Conservation (phyloP, 2,888 invertebrate species). For the Salpingus planirostris region DNA sequence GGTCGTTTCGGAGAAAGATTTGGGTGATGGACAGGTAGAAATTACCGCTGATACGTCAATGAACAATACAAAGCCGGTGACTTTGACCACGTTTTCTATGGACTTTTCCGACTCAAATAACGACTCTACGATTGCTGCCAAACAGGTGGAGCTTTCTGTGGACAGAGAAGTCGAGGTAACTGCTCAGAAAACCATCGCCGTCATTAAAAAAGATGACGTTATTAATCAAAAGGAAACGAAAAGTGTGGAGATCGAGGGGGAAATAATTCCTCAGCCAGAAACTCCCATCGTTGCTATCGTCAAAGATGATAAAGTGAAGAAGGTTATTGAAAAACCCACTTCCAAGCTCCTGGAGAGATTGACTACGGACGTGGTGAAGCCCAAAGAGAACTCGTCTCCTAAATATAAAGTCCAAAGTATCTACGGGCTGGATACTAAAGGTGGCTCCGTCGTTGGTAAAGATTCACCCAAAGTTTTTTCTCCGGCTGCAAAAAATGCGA, state of each 20-base stretch:
- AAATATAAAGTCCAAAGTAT: too few species aligned
- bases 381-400: neutral
- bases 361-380: constrained; percentile 26
- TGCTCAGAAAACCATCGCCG: too few species aligned
- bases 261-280: constrained; percentile 30
- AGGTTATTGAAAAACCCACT: constrained; percentile 38
- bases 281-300: too few species aligned
- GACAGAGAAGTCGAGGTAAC: too few species aligned
- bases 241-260: constrained; percentile 28
- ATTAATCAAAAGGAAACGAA: constrained; percentile 10
- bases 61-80: constrained; percentile 37
- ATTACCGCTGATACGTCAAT: constrained; percentile 44
- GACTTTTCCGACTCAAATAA: constrained; percentile 33
- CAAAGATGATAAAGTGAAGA: constrained; percentile 20
- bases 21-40: constrained; percentile 43
- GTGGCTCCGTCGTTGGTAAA: too few species aligned
- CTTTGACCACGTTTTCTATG: constrained; percentile 34
- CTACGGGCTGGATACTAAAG: too few species aligned
- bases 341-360: constrained; percentile 51
- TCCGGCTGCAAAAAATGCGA: too few species aligned
- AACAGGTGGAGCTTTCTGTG: too few species aligned
- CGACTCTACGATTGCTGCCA: too few species aligned
- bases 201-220: too few species aligned
- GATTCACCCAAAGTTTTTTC: too few species aligned
- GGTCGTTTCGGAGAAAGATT: constrained; percentile 40